Conservation (phyloP, 2,797 vertebrate species). For the Pseudocheirus occidentalis region DNA sequence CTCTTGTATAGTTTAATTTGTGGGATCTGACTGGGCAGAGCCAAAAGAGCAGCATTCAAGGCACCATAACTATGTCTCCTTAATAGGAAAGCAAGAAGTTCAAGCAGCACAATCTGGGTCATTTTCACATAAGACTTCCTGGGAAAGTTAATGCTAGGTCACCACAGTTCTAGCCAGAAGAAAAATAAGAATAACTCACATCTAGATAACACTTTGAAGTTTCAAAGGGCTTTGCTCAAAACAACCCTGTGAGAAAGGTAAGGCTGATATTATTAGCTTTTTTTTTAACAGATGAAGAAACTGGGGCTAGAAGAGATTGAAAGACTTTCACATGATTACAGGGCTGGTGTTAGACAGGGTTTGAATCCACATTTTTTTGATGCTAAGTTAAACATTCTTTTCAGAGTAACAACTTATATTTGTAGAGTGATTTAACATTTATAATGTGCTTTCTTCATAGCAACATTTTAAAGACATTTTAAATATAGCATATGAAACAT, state of each 20-base stretch:
- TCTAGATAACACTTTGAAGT: not conserved
- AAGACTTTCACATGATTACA: not conserved
- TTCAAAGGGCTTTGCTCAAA: not conserved
- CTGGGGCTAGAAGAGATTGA: not conserved
- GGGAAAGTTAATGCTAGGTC: not conserved
- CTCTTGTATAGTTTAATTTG: not conserved
- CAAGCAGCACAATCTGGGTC: not conserved
- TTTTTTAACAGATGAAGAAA: not conserved
- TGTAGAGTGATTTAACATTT: not conserved
- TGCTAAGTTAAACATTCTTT: not conserved
- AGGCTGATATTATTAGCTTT: not conserved
- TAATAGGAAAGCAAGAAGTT: not conserved
- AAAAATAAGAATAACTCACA: not conserved
- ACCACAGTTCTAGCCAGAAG: not conserved
- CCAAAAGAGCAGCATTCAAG: not conserved
- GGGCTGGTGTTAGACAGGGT: not conserved
- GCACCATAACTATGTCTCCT: not conserved
- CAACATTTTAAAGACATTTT: not conserved
- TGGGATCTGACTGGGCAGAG: not conserved
- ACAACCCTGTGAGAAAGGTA: not conserved
- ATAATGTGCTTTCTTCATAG: not conserved
- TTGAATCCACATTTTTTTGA: not conserved
- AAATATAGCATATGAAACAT: slow-evolving; percentile 1
- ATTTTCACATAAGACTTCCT: not conserved
- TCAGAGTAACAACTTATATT: not conserved